These are phyloP conservation scores for Pelvicachromis taeniatus DNA, from an alignment of 2,113 vertebrate genomes.

Conservation along the genomic window DNA sequence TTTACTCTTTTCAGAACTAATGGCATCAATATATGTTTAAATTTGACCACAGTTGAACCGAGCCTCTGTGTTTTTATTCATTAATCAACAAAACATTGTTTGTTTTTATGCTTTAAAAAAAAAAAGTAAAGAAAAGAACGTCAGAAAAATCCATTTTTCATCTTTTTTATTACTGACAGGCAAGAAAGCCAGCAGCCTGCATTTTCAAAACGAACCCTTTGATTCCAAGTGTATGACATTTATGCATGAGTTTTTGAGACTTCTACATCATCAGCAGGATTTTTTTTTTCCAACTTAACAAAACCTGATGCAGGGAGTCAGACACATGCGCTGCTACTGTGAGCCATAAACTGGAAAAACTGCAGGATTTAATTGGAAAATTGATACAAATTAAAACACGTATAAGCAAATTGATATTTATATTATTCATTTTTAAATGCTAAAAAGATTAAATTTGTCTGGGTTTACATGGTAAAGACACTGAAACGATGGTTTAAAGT, in stretches of 20 bases:
- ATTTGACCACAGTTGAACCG: neutral
- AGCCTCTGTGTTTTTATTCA: neutral
- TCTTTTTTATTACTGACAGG: neutral
- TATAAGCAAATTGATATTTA: neutral
- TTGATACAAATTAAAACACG: neutral
- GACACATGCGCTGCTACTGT: neutral
- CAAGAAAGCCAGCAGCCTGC: neutral
- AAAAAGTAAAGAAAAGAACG: neutral
- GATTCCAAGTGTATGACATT: neutral
- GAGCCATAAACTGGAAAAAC: neutral
- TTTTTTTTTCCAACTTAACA: neutral
- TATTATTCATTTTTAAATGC: neutral
- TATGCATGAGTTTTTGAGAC: neutral
- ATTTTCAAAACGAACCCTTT: rapidly evolving
- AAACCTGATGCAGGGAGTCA: neutral
- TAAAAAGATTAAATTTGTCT: rapidly evolving
- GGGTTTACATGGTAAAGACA: neutral
- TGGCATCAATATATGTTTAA: neutral
- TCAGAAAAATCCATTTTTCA: neutral
- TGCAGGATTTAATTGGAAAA: rapidly evolving
- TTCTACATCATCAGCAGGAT: neutral
- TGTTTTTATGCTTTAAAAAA: neutral
- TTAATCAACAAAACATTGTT: neutral
- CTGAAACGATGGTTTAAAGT: neutral
- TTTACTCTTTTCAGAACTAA: neutral